A percentile compares a stretch with the other conserved stretches of the same genome.
Conservation (phyloP, 2,113 vertebrate genomes). For the Enhydra lutris region DNA sequence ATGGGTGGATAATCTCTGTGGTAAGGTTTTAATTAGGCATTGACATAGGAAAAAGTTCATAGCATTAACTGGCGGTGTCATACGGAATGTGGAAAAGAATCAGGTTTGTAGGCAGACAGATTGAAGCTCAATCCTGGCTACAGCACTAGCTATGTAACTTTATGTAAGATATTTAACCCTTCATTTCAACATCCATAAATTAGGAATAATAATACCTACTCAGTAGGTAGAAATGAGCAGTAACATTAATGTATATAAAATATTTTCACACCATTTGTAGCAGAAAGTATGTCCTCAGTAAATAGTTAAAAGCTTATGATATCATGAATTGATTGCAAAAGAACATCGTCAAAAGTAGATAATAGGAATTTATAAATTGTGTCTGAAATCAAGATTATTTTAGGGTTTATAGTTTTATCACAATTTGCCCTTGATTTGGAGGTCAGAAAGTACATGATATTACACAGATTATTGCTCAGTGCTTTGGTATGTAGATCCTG, state of each 20-base stretch:
- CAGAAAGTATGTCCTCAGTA: background rate
- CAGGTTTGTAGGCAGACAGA: background rate
- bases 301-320: conserved; percentile 23
- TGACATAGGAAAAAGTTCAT: background rate
- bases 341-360: conserved; percentile 17
- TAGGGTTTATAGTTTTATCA: conserved; percentile 26
- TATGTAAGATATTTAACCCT: background rate
- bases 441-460: background rate
- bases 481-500: background rate
- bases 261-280: background rate
- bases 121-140: background rate
- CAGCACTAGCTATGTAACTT: background rate
- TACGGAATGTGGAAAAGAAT: background rate
- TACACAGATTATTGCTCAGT: background rate
- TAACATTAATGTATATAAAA: background rate
- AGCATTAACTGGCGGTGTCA: background rate
- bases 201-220: conserved; percentile 19
- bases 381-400: conserved; percentile 12
- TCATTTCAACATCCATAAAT: background rate
- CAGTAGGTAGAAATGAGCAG: background rate
- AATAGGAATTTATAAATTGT: background rate
- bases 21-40: conserved; percentile 36
- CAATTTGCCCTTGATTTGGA: background rate
- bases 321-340: conserved; percentile 7
- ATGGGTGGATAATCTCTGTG: background rate